A percentile compares a stretch with the other conserved stretches of the same genome.
Evolutionary conservation across 2,888 invertebrate genomes (phyloP).

Genomic region (Tetropium fuscum): DNA sequence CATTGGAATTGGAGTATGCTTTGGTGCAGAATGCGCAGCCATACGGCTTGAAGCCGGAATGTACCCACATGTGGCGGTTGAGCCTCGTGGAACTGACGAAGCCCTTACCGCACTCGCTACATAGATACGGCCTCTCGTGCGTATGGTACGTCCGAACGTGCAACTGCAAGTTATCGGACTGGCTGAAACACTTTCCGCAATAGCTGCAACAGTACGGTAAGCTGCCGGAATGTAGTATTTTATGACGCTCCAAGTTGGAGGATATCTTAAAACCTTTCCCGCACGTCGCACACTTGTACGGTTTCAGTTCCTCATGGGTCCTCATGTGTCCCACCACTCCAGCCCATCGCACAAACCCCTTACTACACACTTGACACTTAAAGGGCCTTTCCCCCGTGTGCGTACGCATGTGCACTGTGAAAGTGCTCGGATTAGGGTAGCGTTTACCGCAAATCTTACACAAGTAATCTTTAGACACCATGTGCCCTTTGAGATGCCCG

Average conservation of each 20-base stretch:
- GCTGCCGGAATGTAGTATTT: slow-evolving; percentile 58
- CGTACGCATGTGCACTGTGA: slow-evolving; percentile 72
- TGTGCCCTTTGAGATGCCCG: slow-evolving; percentile 61
- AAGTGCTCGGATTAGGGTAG: slow-evolving; percentile 63
- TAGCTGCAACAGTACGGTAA: slow-evolving; percentile 60
- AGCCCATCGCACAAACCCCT: slow-evolving; percentile 62
- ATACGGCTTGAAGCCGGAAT: slow-evolving; percentile 60
- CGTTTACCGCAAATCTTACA: slow-evolving; percentile 64
- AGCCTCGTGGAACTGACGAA: slow-evolving; percentile 61
- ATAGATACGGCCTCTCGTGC: slow-evolving; percentile 60
- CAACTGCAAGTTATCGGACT: slow-evolving; percentile 60
- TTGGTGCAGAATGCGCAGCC: slow-evolving; percentile 57
- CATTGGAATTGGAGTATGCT: slow-evolving; percentile 58
- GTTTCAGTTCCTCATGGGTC: slow-evolving; percentile 58
- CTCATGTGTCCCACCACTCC: slow-evolving; percentile 62
- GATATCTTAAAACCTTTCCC: slow-evolving; percentile 60
- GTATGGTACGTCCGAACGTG: slow-evolving; percentile 63
- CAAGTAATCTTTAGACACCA: slow-evolving; percentile 59
- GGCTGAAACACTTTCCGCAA: slow-evolving; percentile 62
- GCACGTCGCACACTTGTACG: slow-evolving; percentile 60
- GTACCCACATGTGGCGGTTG: slow-evolving; percentile 63
- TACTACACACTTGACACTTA: slow-evolving; percentile 60
- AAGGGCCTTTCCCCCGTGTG: slow-evolving; percentile 67
- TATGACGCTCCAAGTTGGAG: slow-evolving; percentile 61
- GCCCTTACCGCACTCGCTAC: slow-evolving; percentile 61